These are phyloP conservation scores for Ceratina australensis DNA, from an alignment of 1,140 invertebrate genomes.

Conservation along the genomic window DNA sequence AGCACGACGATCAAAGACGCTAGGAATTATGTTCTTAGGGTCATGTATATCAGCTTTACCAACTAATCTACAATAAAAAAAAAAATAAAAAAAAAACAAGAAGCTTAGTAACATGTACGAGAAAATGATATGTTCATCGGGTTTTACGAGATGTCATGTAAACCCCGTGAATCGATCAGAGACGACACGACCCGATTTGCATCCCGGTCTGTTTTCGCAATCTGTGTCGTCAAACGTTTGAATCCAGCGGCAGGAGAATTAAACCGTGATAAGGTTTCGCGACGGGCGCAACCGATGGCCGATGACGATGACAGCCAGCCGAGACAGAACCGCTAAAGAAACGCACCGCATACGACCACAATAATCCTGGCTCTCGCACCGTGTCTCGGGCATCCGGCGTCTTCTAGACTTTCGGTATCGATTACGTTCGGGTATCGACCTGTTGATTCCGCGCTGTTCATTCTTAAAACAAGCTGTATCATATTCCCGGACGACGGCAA, in stretches of 20 bases:
- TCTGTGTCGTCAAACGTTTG: conserved; percentile 42
- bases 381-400: conserved; percentile 6
- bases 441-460: conserved; percentile 57
- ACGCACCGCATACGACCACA: conserved; percentile 30
- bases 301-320: conserved; percentile 25
- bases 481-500: conserved; percentile 9
- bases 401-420: conserved; percentile 54
- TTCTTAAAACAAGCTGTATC: conserved; percentile 32
- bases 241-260: conserved; percentile 49
- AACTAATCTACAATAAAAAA: no score
- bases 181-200: conserved; percentile 25
- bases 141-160: not conserved
- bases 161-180: conserved; percentile 5
- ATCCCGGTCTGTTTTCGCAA: conserved; percentile 31
- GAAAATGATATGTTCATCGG: not conserved
- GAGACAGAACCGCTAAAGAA: conserved; percentile 31
- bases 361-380: conserved; percentile 36
- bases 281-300: conserved; percentile 38
- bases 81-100: no score
- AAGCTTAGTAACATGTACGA: no score
- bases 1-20: not conserved
- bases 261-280: conserved; percentile 58
- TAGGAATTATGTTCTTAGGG: no score
- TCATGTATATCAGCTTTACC: no score
- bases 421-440: conserved; percentile 59